phyloP scores from a whole-genome alignment of 2,113 vertebrate species.

The Odocoileus virginianus region DNA sequence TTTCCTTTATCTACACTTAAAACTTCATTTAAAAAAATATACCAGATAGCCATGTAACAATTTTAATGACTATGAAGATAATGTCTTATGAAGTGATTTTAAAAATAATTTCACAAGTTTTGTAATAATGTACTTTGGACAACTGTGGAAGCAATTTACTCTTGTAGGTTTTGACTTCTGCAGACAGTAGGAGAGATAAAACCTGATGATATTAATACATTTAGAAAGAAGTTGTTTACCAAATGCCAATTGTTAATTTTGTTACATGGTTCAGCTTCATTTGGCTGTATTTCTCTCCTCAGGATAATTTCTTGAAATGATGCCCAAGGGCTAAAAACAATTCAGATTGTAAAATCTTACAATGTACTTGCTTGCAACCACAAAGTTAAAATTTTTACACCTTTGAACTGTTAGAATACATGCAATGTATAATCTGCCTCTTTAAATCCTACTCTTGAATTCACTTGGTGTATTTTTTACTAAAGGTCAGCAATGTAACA shows the following conservation, averaged over 20 bases:
- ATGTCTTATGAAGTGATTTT: not conserved
- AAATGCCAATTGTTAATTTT: conserved; percentile 45
- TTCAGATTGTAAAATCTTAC: not conserved
- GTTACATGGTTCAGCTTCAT: conserved; percentile 26
- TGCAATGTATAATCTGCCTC: not conserved
- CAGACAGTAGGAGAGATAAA: not conserved
- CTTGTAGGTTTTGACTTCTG: not conserved
- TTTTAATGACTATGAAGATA: conserved; percentile 13
- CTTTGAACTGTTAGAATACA: conserved; percentile 41
- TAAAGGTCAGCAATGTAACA: conserved; percentile 62
- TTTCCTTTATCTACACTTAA: not conserved
- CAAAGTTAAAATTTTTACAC: conserved; percentile 44
- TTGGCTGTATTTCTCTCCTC: conserved; percentile 35
- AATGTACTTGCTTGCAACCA: conserved; percentile 15
- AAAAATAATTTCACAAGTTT: conserved; percentile 23
- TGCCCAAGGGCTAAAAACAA: conserved; percentile 36
- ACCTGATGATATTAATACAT: conserved; percentile 12
- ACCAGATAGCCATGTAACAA: not conserved
- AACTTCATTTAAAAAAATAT: not conserved
- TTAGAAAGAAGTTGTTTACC: conserved; percentile 27
- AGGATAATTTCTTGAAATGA: conserved; percentile 33
- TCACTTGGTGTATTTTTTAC: conserved; percentile 17
- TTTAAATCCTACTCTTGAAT: conserved; percentile 46
- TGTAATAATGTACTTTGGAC: not conserved
- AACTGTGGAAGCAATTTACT: not conserved